Percentiles rank a stretch among this genome's conserved stretches.
These are phyloP conservation scores for Cnemophilus loriae DNA, from an alignment of 2,113 vertebrate genomes.

Conservation along the genomic window DNA sequence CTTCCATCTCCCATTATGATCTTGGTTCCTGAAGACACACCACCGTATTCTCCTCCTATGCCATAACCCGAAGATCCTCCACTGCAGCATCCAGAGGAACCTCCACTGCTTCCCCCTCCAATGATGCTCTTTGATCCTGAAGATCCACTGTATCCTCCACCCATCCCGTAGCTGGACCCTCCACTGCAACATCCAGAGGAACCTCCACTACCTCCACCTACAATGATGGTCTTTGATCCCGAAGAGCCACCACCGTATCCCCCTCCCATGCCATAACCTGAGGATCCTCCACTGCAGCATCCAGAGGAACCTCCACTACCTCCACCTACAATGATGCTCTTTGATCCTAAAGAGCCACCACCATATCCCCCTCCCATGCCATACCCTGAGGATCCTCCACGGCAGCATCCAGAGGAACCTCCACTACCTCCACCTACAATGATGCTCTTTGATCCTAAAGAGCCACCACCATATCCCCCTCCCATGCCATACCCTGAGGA, in stretches of 20 bases:
- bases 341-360: rapidly evolving
- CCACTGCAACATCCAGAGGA: background rate
- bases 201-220: rapidly evolving
- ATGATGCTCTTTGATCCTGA: background rate
- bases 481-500: background rate
- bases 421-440: rapidly evolving
- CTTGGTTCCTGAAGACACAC: rapidly evolving
- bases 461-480: background rate
- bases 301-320: rapidly evolving
- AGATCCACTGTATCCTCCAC: background rate
- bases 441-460: background rate
- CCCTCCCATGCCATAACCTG: rapidly evolving
- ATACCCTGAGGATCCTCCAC: background rate
- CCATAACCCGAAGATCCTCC: background rate
- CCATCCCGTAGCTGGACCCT: background rate
- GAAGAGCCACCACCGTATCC: background rate
- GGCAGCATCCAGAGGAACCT: background rate
- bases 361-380: background rate
- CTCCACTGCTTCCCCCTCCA: rapidly evolving
- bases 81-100: background rate
- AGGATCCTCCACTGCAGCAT: background rate
- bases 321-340: background rate
- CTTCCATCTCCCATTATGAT: background rate
- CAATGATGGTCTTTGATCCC: background rate
- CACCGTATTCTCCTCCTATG: rapidly evolving